A percentile compares a stretch with the other conserved stretches of the same genome.
Conservation (phyloP, 2,888 invertebrate genomes). For the Apodemia zela region DNA sequence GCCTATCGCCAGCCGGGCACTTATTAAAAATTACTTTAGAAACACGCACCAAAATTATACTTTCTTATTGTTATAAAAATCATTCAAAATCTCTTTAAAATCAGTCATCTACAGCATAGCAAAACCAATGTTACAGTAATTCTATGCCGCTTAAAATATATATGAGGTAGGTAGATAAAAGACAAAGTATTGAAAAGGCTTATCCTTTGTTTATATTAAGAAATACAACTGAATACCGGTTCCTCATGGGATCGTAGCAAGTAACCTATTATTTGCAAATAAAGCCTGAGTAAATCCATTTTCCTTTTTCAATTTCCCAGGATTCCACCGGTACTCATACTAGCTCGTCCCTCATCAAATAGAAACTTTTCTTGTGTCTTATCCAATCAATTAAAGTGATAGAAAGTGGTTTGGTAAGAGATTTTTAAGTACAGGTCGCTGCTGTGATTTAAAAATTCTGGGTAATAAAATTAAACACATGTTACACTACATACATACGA, state of each 20-base stretch:
- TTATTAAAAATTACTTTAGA: no score
- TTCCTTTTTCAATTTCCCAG: conserved; percentile 57
- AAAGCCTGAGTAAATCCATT: conserved; percentile 56
- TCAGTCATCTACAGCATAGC: no score
- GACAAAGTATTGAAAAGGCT: background rate
- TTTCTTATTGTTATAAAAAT: no score
- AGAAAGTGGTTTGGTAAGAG: conserved; percentile 30
- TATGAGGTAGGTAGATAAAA: background rate
- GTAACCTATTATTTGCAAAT: conserved; percentile 47
- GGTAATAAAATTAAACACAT: no score
- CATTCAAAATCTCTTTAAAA: no score
- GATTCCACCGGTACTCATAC: conserved; percentile 56
- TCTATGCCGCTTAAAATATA: no score
- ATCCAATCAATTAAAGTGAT: conserved; percentile 73
- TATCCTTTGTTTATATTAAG: conserved; percentile 12
- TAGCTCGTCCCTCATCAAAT: conserved; percentile 70
- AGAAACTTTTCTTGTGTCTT: conserved; percentile 64
- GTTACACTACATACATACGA: no score
- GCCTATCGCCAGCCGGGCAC: no score
- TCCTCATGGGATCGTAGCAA: conserved; percentile 25
- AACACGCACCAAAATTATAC: no score
- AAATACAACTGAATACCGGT: background rate
- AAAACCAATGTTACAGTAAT: no score
- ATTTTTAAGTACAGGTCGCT: background rate
- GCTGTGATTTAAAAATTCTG: background rate